These are phyloP conservation scores for Phaetusa simplex DNA, from an alignment of 2,113 vertebrate species.

Conservation along the genomic window DNA sequence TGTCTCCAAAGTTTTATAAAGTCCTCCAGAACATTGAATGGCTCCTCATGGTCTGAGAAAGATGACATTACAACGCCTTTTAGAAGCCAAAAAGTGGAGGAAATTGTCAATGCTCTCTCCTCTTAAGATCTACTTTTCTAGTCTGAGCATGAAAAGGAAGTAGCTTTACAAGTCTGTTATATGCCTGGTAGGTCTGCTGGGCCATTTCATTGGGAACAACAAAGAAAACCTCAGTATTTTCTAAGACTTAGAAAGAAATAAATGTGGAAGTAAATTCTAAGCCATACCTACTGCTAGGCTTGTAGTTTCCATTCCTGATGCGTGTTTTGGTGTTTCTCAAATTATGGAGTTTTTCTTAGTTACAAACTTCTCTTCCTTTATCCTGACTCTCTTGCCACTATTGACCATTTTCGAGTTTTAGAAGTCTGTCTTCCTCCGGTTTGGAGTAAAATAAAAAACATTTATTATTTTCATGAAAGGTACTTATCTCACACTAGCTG, in stretches of 20 bases:
- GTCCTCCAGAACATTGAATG: background rate
- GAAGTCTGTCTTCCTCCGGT: background rate
- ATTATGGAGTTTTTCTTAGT: background rate
- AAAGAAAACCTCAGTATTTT: background rate
- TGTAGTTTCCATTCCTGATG: background rate
- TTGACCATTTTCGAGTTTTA: background rate
- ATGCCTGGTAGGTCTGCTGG: background rate
- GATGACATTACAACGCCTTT: background rate
- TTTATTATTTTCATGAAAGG: background rate
- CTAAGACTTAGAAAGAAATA: background rate
- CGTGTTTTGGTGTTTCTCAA: background rate
- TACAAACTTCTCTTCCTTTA: background rate
- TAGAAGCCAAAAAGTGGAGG: background rate
- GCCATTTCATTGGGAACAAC: background rate
- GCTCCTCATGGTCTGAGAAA: background rate
- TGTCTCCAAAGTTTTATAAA: background rate
- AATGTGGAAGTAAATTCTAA: background rate
- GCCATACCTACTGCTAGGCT: background rate
- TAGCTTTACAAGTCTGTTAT: background rate
- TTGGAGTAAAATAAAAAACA: background rate
- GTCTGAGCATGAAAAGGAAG: background rate
- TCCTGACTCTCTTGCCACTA: background rate
- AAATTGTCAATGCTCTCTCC: background rate
- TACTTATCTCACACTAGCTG: background rate
- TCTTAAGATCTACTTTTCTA: background rate